Base-by-base conservation (phyloP, 2,888 invertebrate genomes). In the Amblyjoppa fuscipennis region DNA sequence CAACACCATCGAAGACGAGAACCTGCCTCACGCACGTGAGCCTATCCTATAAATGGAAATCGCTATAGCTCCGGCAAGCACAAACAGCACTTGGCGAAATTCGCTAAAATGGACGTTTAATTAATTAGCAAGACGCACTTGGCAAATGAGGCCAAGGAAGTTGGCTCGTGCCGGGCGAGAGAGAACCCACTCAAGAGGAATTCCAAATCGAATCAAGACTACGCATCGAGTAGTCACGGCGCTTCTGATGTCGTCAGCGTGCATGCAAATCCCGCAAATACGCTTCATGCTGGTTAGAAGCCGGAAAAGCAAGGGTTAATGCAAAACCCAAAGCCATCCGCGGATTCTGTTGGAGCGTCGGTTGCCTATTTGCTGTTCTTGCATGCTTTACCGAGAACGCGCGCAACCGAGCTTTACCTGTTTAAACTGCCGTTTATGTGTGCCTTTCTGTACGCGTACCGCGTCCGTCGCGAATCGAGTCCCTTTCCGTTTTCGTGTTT, bases 61-160 rank as follows among this genome's bases (percentile, higher is more conserved):
- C 31, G 56, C 69, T 56, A 45, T 49, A 20, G 51, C 11, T 20
- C n/a, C 61, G 13, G 13, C 53, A 2, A 53, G 45, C 45, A 16
- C 64, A 41, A 68, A 68, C 53, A 53, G 38, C 51, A 53, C 45
- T 70, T 34, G 38, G 25, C 11, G 16, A 38, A 51, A 66, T 66
- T 74, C 66, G 11, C 41, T n/a, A 80, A 53, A 74, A 64, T 28
- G 64, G n/a, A 59, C 73, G 51, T 69, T 81, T 70, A 81, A 81
- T 81, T 81, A 81, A 81, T 81, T 69, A 75, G 69, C 53, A 38
- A 75, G 75, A 49, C 45, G 53, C 5, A n/a, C 49, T n/a, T 6
- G 61, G 59, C n/a, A 41, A 20, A 49, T 5, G 49, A 20, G 20
- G 34, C 53, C 20, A 53, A 25, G 16, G 25, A 77, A 45, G 20